These are phyloP conservation scores for Eidolon helvum DNA, from an alignment of 2,113 vertebrate genomes.

Conservation along the genomic window DNA sequence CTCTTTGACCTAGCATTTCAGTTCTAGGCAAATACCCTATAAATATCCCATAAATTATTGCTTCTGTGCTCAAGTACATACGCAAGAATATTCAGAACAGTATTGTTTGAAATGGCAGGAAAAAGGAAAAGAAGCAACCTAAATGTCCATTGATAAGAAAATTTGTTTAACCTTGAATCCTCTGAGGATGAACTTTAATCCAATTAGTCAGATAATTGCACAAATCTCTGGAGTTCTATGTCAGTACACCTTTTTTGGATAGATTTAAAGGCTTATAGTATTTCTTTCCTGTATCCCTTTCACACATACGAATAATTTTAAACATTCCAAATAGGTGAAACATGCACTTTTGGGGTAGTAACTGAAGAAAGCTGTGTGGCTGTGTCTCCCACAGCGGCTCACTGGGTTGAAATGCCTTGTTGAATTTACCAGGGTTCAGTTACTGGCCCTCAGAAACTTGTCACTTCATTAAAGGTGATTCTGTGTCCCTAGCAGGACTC, in stretches of 20 bases:
- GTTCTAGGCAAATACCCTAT: neutral
- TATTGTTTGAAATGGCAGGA: neutral
- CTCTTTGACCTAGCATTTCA: neutral
- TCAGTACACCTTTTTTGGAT: neutral
- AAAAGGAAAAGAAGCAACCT: neutral
- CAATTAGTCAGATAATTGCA: neutral
- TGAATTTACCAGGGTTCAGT: neutral
- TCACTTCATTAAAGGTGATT: neutral
- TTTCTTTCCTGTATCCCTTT: neutral
- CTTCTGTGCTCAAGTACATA: neutral
- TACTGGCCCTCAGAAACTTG: neutral
- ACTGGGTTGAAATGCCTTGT: neutral
- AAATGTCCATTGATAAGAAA: neutral
- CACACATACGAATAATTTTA: neutral
- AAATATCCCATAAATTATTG: neutral
- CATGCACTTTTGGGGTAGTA: neutral
- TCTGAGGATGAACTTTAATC: neutral
- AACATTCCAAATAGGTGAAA: conserved; percentile 12
- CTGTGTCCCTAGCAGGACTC: neutral
- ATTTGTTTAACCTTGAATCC: neutral
- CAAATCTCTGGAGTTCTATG: neutral
- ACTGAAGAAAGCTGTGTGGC: neutral
- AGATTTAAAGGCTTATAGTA: neutral
- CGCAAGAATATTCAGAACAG: neutral
- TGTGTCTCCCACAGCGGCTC: neutral